These are phyloP conservation scores for Orthosia gracilis DNA, from an alignment of 2,888 invertebrate genomes.

Conservation along the genomic window DNA sequence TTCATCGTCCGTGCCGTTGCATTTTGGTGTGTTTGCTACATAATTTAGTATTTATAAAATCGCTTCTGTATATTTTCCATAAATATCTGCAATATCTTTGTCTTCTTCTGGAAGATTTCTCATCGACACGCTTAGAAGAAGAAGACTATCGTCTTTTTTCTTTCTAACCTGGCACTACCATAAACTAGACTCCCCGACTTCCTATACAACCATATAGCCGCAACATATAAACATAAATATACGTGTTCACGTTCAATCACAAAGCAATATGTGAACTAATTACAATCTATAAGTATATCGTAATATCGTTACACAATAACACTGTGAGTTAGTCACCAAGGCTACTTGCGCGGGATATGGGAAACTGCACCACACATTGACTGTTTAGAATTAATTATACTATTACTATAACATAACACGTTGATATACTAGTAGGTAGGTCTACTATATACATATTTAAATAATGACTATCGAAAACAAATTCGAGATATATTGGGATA, in stretches of 20 bases:
- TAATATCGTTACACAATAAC: conserved; percentile 62
- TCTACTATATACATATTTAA: background rate
- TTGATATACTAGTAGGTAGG: background rate
- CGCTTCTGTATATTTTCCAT: background rate
- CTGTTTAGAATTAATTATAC: conserved; percentile 37
- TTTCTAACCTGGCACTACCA: background rate
- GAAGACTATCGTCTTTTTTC: background rate
- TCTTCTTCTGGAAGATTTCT: background rate
- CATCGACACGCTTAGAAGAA: too few species aligned
- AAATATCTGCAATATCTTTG: background rate
- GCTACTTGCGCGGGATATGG: conserved; percentile 51
- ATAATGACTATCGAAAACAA: background rate
- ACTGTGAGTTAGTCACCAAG: conserved; percentile 61
- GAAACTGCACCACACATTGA: conserved; percentile 38
- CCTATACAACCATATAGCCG: background rate
- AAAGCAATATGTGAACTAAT: conserved; percentile 62
- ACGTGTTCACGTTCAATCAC: conserved; percentile 34
- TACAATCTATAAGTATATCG: conserved; percentile 55
- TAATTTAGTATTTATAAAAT: background rate
- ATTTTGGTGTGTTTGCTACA: background rate
- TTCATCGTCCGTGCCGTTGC: background rate
- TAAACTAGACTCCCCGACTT: background rate
- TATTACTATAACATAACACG: conserved; percentile 18
- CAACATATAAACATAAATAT: conserved; percentile 1
- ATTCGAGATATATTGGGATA: background rate